phyloP scores from a whole-genome alignment of 2,888 invertebrate genomes.

The Salpingus planirostris region DNA sequence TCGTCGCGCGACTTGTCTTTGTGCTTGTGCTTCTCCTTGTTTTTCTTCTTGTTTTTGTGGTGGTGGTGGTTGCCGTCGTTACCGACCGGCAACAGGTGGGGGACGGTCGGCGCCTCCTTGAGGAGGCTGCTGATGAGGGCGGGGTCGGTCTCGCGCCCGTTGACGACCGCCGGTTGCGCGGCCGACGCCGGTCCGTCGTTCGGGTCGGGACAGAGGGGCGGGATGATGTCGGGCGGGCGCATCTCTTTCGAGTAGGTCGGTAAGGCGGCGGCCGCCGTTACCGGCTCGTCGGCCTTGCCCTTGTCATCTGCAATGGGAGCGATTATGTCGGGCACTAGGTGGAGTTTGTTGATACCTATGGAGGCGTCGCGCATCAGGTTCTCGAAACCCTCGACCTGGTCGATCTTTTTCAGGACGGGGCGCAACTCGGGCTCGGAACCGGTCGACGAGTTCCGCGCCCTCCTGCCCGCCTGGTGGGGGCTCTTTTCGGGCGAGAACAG shows the following conservation, averaged over 20 bases:
- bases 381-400: slow-evolving; percentile 54
- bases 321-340: slow-evolving; percentile 30
- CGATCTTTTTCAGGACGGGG: slow-evolving; percentile 54
- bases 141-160: slow-evolving; percentile 65
- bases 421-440: slow-evolving; percentile 53
- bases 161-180: slow-evolving; percentile 39
- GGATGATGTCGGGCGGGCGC: slow-evolving; percentile 40
- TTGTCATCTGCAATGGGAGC: slow-evolving; percentile 27
- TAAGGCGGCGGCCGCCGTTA: slow-evolving; percentile 9
- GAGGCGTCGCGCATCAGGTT: slow-evolving; percentile 49
- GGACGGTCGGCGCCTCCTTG: slow-evolving; percentile 46
- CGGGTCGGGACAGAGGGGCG: slow-evolving; percentile 37
- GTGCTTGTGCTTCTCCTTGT: slow-evolving; percentile 70
- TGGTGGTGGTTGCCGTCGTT: slow-evolving; percentile 18
- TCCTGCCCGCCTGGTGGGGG: slow-evolving; percentile 30
- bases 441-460: slow-evolving; percentile 31
- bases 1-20: slow-evolving; percentile 57
- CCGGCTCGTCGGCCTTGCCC: slow-evolving; percentile 13
- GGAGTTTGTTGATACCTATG: slow-evolving; percentile 34
- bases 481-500: slow-evolving; percentile 62
- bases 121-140: slow-evolving; percentile 60
- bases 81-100: slow-evolving; percentile 29
- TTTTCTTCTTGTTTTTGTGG: slow-evolving; percentile 52
- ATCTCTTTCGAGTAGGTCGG: slow-evolving; percentile 37
- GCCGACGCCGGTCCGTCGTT: no score